These are phyloP conservation scores for Campoplex capitator DNA, from an alignment of 2,888 invertebrate genomes.

Conservation along the genomic window DNA sequence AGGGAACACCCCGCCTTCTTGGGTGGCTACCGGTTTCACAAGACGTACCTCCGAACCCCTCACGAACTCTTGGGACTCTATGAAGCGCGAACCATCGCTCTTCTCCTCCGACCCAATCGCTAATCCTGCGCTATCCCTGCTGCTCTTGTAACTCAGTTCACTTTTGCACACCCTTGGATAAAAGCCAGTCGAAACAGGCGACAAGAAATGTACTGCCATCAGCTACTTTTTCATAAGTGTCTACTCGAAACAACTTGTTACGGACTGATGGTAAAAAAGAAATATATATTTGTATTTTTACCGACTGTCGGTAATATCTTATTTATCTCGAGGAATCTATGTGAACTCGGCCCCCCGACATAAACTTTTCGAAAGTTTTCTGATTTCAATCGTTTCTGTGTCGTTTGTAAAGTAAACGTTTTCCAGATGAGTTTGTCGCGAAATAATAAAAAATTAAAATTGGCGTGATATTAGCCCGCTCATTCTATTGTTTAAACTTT, in stretches of 20 bases:
- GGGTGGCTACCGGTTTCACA: slow-evolving; percentile 82
- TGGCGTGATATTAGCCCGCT: too few relatives aligned
- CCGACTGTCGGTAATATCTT: not conserved
- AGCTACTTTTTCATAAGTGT: not conserved
- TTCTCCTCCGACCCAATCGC: not conserved
- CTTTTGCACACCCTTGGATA: not conserved
- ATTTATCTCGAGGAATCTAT: too few relatives aligned
- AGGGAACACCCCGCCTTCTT: slow-evolving; percentile 80
- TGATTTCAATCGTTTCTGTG: too few relatives aligned
- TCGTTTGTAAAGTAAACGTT: too few relatives aligned
- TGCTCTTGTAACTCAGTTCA: not conserved
- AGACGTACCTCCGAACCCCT: slow-evolving; percentile 64
- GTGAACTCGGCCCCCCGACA: too few relatives aligned
- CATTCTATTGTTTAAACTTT: too few relatives aligned
- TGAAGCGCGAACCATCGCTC: slow-evolving; percentile 12
- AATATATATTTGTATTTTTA: not conserved
- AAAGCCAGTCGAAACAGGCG: not conserved
- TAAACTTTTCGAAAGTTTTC: too few relatives aligned
- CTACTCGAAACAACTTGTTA: not conserved
- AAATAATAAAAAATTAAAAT: too few relatives aligned
- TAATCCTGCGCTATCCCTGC: not conserved
- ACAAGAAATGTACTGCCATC: not conserved
- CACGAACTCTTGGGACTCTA: slow-evolving; percentile 2
- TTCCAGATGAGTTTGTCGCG: too few relatives aligned
- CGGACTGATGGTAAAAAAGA: not conserved